phyloP scores from a whole-genome alignment of 2,113 vertebrate genomes.

The Eudyptes chrysolophus region DNA sequence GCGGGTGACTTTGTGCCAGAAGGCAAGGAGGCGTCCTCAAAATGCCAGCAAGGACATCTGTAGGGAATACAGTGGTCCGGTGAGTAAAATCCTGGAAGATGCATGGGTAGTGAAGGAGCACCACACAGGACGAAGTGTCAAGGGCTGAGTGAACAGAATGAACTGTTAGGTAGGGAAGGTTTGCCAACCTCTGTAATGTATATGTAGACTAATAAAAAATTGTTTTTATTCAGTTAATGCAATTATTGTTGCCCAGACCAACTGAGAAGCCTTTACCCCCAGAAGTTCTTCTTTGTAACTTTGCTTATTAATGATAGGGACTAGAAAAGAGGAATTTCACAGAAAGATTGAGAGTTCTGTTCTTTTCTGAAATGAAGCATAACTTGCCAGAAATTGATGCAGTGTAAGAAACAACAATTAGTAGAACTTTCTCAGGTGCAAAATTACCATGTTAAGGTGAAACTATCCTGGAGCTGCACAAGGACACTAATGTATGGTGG shows the following conservation, averaged over 20 bases:
- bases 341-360: not conserved
- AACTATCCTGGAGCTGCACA: not conserved
- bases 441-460: not conserved
- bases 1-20: constrained; percentile 39
- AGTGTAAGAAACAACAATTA: not conserved
- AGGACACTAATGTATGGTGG: not conserved
- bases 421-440: not conserved
- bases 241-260: not conserved
- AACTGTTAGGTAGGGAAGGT: not conserved
- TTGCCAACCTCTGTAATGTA: not conserved
- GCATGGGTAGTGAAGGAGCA: not conserved
- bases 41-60: not conserved
- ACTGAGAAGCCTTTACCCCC: not conserved
- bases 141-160: not conserved
- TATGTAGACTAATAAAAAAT: not conserved
- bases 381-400: not conserved
- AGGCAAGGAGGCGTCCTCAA: not conserved
- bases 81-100: constrained; percentile 18
- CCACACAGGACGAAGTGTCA: not conserved
- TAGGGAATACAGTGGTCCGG: not conserved
- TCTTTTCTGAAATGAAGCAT: not conserved
- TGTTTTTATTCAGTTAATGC: not conserved
- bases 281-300: not conserved
- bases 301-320: not conserved
- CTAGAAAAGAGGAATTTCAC: not conserved